Conservation (phyloP, 2,113 vertebrate genomes). For the Actenoides hombroni region DNA sequence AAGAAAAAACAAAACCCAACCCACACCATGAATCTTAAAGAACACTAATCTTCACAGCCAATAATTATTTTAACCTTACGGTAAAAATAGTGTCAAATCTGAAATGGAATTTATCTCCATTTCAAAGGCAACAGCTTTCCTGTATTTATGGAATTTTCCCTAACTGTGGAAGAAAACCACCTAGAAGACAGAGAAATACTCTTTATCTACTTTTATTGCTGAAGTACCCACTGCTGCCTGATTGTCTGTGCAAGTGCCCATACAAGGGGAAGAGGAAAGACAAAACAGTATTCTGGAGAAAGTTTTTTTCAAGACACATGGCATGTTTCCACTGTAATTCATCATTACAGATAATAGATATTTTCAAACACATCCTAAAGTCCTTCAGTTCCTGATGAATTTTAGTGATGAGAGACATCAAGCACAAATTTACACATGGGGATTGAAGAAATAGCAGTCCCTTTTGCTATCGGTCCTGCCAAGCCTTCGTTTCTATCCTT, state of each 20-base stretch:
- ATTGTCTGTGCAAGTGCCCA: not conserved
- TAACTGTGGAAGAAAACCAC: not conserved
- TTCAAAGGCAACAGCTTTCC: not conserved
- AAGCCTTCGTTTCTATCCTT: not conserved
- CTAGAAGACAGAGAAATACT: not conserved
- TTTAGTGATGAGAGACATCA: not conserved
- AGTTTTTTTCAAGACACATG: not conserved
- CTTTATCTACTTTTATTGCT: not conserved
- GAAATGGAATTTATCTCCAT: not conserved
- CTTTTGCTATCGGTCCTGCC: not conserved
- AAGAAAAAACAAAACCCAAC: not conserved
- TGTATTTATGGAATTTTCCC: not conserved
- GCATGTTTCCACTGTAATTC: not conserved
- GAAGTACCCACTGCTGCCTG: not conserved
- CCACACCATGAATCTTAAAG: not conserved
- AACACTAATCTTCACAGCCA: not conserved
- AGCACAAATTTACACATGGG: not conserved
- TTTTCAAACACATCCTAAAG: not conserved
- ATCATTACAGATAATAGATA: not conserved
- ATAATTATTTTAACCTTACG: not conserved
- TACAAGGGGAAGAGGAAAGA: not conserved
- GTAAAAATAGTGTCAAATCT: not conserved
- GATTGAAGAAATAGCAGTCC: not conserved
- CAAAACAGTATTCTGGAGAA: not conserved
- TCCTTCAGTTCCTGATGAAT: not conserved